Conservation (phyloP, 2,888 invertebrate species). For the Barypeithes pellucidus region DNA sequence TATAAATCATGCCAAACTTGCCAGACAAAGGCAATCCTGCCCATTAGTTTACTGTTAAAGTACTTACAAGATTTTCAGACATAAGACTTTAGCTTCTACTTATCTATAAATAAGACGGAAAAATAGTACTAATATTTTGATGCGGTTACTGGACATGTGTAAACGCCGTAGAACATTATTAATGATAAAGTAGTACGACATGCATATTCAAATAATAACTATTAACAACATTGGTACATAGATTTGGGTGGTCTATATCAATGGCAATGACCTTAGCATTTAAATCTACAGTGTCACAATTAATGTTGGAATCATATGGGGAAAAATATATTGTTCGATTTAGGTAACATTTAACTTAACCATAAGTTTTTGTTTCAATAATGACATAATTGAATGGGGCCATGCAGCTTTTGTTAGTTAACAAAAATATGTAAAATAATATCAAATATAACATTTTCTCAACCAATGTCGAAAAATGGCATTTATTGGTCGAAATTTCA, state of each 20-base stretch:
- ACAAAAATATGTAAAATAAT: too few relatives aligned
- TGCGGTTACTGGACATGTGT: neutral
- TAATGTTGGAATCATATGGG: too few relatives aligned
- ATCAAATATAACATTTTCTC: too few relatives aligned
- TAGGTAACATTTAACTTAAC: too few relatives aligned
- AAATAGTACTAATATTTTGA: neutral
- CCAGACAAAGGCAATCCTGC: neutral
- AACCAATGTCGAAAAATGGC: too few relatives aligned
- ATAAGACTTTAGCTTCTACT: neutral
- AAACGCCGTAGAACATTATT: neutral
- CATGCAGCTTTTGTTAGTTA: too few relatives aligned
- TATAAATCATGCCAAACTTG: neutral
- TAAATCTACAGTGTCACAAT: too few relatives aligned
- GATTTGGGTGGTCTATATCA: conserved; percentile 2
- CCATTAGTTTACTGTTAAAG: neutral
- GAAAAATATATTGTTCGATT: too few relatives aligned
- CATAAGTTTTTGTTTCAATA: too few relatives aligned
- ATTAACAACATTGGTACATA: neutral
- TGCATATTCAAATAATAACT: neutral
- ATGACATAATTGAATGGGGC: too few relatives aligned
- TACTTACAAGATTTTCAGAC: neutral
- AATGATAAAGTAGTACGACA: neutral
- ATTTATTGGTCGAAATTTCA: too few relatives aligned
- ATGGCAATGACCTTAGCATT: neutral
- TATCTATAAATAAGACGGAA: neutral